Percentiles rank a stretch among this genome's conserved stretches.
These are phyloP conservation scores for Pseudochirops corinnae DNA, from an alignment of 2,797 vertebrate species.

Conservation along the genomic window DNA sequence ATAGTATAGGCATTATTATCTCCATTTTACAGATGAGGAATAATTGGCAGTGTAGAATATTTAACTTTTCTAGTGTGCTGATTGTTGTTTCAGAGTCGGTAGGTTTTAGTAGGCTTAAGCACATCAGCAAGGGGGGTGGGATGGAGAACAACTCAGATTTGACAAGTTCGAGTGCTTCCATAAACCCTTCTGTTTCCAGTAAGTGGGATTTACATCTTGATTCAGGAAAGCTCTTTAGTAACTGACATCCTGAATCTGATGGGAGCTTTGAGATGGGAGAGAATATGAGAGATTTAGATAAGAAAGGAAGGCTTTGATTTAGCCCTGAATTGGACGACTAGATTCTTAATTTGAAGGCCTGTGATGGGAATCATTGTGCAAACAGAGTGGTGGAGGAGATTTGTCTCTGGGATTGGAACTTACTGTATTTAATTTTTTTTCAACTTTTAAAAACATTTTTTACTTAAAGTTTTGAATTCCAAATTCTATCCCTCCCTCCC, in stretches of 20 bases:
- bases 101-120: background rate
- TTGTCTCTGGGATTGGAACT: background rate
- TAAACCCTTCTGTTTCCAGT: background rate
- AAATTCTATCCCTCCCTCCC: background rate
- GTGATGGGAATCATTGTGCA: background rate
- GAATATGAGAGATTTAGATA: background rate
- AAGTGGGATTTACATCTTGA: conserved; percentile 7
- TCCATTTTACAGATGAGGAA: background rate
- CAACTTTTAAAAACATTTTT: background rate
- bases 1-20: background rate
- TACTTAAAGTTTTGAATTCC: background rate
- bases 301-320: background rate
- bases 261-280: background rate
- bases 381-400: background rate
- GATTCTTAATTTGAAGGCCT: background rate
- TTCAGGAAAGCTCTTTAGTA: background rate
- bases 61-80: background rate
- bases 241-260: background rate
- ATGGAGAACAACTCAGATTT: background rate
- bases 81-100: background rate
- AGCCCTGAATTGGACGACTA: background rate
- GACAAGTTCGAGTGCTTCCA: background rate
- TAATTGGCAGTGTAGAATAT: too few species aligned
- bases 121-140: background rate
- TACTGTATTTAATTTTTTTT: background rate